A percentile compares a stretch with the other conserved stretches of the same genome.
Evolutionary conservation across 1,140 invertebrate genomes (phyloP).

Genomic region (Melipona quadrifasciata): DNA sequence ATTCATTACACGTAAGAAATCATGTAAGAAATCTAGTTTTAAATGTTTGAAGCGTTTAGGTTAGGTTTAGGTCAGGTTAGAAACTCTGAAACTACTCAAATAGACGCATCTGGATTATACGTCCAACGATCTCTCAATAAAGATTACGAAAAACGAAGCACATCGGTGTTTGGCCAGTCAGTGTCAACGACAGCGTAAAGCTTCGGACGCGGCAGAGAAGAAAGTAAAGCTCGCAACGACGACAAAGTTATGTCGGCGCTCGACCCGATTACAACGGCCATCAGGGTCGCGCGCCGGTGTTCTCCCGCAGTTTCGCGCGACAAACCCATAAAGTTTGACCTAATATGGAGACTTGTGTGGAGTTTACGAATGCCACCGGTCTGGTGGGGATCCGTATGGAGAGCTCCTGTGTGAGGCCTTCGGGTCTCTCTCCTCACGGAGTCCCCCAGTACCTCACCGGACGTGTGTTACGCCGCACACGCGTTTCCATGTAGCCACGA

Average conservation of each 20-base stretch:
- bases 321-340: constrained; percentile 81
- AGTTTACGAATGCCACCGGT: constrained; percentile 64
- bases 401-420: constrained; percentile 69
- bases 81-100: not conserved
- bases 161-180: too few species aligned
- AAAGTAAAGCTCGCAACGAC: constrained; percentile 29
- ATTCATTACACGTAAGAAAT: too few species aligned
- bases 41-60: too few species aligned
- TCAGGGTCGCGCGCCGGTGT: constrained; percentile 62
- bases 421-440: constrained; percentile 65
- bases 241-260: not conserved
- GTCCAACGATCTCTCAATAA: not conserved
- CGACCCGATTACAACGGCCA: constrained; percentile 51
- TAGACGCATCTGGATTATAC: not conserved
- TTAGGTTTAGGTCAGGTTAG: too few species aligned
- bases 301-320: constrained; percentile 69
- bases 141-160: not conserved
- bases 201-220: not conserved
- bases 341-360: constrained; percentile 78
- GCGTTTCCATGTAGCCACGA: constrained; percentile 59
- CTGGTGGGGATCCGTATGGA: constrained; percentile 68
- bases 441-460: constrained; percentile 76
- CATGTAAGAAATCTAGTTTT: too few species aligned
- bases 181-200: not conserved
- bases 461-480: constrained; percentile 77